Percentiles rank a stretch among this genome's conserved stretches.
These are phyloP conservation scores for Punctoribates punctum DNA, from an alignment of 2,888 invertebrate genomes.

Conservation along the genomic window DNA sequence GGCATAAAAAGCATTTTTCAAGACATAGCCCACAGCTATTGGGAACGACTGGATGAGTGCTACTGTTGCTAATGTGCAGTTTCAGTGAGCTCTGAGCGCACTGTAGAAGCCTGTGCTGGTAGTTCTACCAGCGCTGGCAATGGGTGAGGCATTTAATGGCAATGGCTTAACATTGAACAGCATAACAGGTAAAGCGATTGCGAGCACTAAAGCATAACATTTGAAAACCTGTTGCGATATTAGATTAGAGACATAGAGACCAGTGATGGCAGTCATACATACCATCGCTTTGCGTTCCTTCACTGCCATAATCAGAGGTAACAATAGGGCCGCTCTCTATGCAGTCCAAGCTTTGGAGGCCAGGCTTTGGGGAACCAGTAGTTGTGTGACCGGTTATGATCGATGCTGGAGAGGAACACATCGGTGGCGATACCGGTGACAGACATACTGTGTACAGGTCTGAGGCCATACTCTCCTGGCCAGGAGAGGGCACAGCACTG, in stretches of 20 bases:
- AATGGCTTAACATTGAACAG: conserved; percentile 34
- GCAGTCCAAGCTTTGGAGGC: conserved; percentile 27
- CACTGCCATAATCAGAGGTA: conserved; percentile 48
- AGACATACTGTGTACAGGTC: conserved; percentile 22
- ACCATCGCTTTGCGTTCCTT: conserved; percentile 50
- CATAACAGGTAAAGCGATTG: conserved; percentile 27
- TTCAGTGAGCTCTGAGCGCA: neutral
- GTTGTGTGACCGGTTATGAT: conserved; percentile 32
- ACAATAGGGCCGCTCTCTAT: conserved; percentile 37
- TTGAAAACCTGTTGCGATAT: conserved; percentile 23
- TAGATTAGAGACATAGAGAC: conserved; percentile 30
- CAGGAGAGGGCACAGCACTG: conserved; percentile 16
- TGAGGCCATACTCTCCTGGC: conserved; percentile 26
- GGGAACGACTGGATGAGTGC: conserved; percentile 16
- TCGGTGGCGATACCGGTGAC: conserved; percentile 33
- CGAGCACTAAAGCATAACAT: conserved; percentile 27
- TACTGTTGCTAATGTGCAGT: conserved; percentile 31
- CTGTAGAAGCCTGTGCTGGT: conserved; percentile 14
- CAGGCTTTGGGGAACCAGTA: conserved; percentile 1
- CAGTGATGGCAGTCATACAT: conserved; percentile 42
- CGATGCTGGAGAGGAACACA: conserved; percentile 22
- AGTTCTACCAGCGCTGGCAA: neutral
- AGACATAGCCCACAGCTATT: conserved; percentile 24
- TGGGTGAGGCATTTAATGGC: conserved; percentile 35
- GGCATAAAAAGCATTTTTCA: conserved; percentile 23